Base-by-base conservation (phyloP, 2,888 invertebrate genomes). In the Drosophila sordidula region DNA sequence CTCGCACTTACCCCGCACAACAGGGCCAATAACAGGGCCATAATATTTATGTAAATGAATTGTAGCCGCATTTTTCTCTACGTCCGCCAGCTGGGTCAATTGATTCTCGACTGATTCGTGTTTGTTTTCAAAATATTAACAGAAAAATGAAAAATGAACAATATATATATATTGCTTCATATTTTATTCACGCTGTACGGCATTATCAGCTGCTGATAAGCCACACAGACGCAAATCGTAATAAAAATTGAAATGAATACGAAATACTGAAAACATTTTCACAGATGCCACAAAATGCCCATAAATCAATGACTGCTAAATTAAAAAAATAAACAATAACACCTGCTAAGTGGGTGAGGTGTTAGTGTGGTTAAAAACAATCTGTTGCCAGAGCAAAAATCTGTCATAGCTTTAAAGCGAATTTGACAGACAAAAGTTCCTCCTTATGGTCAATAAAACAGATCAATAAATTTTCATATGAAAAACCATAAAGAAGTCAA, bases 131-230 rank as follows among this genome's bases (percentile, higher is more conserved):
- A 59, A 46, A 42, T 64, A 1, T 44, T 58, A 39, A 54, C 36
- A 16, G 12, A 12, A 18, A 22, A 18, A 38, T 14, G 14, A 42
- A 42, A 6, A 26, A 57, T 39, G 25, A 41, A 42, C 25, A 69
- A 46, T 71, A 45, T 59, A 55, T 59, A 55, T 74, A 51, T 58
- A 50, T 46, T 39, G 55, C 29, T 62, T 47, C 44, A 63, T 68
- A 68, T 63, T 69, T 74, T 47, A 74, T 73, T 78, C 62, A 46
- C 44, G 52, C 22, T 22, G 25, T 39, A 4, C 38, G 44, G 32
- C 52, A 46, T 58, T 75, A 76, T 79, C 80, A 76, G 59, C 49
- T 50, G 55, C 58, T 76, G 77, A 77, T 77, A 77, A 72, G 64
- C 32, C 61, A 9, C 58, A 51, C 34, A 47, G 58, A 49, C 57